These are phyloP conservation scores for Microcebus ravelobensis DNA, from an alignment of 2,113 vertebrate genomes.

Conservation along the genomic window DNA sequence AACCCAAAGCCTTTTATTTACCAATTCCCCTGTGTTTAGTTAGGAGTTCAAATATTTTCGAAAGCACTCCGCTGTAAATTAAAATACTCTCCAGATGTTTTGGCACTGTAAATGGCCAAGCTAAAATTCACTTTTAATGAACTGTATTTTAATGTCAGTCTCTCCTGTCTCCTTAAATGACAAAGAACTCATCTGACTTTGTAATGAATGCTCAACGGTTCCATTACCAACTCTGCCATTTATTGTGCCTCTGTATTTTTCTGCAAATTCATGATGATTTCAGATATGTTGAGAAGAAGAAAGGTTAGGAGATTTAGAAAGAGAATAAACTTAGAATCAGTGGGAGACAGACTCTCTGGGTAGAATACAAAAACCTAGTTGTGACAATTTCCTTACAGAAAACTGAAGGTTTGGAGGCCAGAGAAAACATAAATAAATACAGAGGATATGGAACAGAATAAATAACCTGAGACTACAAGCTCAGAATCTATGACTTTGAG, in stretches of 20 bases:
- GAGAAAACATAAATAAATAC: constrained; percentile 62
- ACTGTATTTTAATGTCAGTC: constrained; percentile 84
- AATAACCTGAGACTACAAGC: constrained; percentile 36
- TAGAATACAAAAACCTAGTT: constrained; percentile 25
- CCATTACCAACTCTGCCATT: constrained; percentile 55
- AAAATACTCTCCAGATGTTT: constrained; percentile 84
- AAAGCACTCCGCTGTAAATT: constrained; percentile 80
- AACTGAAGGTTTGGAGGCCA: constrained; percentile 25
- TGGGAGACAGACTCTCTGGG: background rate
- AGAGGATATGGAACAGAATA: constrained; percentile 57
- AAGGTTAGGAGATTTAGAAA: constrained; percentile 54
- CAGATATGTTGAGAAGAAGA: constrained; percentile 39
- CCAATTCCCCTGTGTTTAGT: constrained; percentile 84
- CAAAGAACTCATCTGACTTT: constrained; percentile 86
- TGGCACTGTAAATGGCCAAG: constrained; percentile 80
- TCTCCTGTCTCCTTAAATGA: constrained; percentile 84
- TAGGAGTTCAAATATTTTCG: constrained; percentile 82
- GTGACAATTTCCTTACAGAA: constrained; percentile 50
- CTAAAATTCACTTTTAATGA: constrained; percentile 87
- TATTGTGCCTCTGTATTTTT: constrained; percentile 69
- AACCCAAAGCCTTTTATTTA: constrained; percentile 70
- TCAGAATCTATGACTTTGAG: constrained; percentile 5
- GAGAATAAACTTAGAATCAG: constrained; percentile 59
- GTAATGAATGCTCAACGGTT: constrained; percentile 81
- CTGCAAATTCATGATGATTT: constrained; percentile 62